Percentiles rank a stretch among this genome's conserved stretches.
Conservation (phyloP, 2,888 invertebrate genomes). For the Torymus texanus region DNA sequence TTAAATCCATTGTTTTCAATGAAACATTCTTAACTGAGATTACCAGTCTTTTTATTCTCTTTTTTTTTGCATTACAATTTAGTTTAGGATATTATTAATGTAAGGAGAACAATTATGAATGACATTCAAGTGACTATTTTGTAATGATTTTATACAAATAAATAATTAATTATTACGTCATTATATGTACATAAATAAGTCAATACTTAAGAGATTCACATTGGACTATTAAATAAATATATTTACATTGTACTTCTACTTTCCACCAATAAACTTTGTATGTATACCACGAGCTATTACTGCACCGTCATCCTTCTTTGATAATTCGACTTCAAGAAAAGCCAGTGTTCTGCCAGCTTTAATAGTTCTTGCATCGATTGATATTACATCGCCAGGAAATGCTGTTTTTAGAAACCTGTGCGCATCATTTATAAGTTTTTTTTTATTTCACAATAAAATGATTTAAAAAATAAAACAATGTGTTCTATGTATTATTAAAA, state of each 20-base stretch:
- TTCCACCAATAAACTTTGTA: constrained; percentile 81
- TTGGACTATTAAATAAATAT: constrained; percentile 5
- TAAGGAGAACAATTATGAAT: constrained; percentile 13
- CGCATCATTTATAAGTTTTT: constrained; percentile 44
- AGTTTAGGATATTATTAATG: constrained; percentile 2
- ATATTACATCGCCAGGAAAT: constrained; percentile 85
- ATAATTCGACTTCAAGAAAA: constrained; percentile 87
- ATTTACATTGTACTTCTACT: constrained; percentile 34
- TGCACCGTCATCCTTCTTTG: constrained; percentile 83
- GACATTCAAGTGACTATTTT: constrained; percentile 23
- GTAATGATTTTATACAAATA: constrained; percentile 46
- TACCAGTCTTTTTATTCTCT: not conserved
- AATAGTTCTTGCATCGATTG: constrained; percentile 86
- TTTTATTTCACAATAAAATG: constrained; percentile 65
- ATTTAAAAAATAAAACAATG: constrained; percentile 8
- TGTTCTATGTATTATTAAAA: too few species aligned
- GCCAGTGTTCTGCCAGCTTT: constrained; percentile 88
- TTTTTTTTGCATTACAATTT: too few species aligned
- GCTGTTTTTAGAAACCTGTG: constrained; percentile 88
- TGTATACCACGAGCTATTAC: constrained; percentile 89
- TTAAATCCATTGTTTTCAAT: constrained; percentile 14
- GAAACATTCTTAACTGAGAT: constrained; percentile 7
- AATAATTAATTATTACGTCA: constrained; percentile 44
- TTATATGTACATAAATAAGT: constrained; percentile 45
- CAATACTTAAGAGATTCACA: constrained; percentile 1